Evolutionary conservation across 2,113 vertebrate species (phyloP).

Genomic region (Bettongia penicillata): DNA sequence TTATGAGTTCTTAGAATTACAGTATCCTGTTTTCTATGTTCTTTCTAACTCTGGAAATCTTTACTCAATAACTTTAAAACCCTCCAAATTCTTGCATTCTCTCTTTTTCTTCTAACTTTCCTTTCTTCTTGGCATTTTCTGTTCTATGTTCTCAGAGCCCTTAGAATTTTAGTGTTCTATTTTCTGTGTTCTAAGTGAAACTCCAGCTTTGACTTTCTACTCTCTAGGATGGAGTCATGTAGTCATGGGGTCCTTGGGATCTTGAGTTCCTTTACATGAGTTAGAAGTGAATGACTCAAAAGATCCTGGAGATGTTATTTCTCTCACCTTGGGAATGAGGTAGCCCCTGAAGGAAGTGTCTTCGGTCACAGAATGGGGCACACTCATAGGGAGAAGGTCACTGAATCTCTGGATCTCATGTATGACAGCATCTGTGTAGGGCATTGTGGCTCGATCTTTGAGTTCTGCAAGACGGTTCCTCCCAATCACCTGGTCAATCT

Average conservation of each 20-base stretch:
- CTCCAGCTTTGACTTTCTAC: background rate
- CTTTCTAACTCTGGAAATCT: background rate
- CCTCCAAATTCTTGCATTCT: background rate
- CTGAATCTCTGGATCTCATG: constrained; percentile 64
- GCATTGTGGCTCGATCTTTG: constrained; percentile 62
- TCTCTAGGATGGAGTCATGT: background rate
- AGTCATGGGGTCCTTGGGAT: background rate
- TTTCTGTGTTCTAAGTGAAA: background rate
- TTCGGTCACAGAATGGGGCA: constrained; percentile 55
- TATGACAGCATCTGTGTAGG: constrained; percentile 63
- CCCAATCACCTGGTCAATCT: constrained; percentile 68
- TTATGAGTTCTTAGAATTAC: background rate
- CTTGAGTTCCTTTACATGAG: background rate
- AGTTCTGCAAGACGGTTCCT: constrained; percentile 42
- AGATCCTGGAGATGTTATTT: fast-evolving
- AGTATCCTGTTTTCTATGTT: background rate
- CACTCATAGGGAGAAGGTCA: background rate
- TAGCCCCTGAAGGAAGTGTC: constrained; percentile 62
- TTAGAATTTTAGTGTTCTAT: background rate
- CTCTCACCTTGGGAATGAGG: constrained; percentile 63
- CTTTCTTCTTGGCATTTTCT: background rate
- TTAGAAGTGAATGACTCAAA: background rate
- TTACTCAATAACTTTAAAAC: background rate
- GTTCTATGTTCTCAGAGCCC: background rate
- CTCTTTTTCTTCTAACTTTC: background rate